Evolutionary conservation across 1,140 invertebrate species (phyloP).

Genomic region (Ectropis grisescens): DNA sequence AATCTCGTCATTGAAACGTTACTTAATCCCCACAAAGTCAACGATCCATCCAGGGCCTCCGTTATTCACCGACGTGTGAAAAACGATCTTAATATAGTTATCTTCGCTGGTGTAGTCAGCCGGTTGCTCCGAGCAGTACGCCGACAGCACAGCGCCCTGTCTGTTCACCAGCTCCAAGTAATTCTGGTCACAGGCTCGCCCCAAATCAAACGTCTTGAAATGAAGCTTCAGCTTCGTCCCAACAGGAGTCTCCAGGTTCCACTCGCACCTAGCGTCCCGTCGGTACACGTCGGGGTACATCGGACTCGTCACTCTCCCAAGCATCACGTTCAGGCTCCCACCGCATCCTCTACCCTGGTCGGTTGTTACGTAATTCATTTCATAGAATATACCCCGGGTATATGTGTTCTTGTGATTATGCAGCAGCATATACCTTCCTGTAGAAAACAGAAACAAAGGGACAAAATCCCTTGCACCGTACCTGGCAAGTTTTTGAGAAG

Average conservation of each 20-base stretch:
- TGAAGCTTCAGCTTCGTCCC: conserved; percentile 71
- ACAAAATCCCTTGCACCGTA: conserved; percentile 40
- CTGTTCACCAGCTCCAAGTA: conserved; percentile 73
- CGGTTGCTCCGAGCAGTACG: conserved; percentile 71
- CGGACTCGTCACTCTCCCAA: conserved; percentile 83
- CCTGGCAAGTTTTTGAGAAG: conserved; percentile 40
- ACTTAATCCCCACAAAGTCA: conserved; percentile 37
- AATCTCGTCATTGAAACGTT: no score
- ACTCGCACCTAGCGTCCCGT: conserved; percentile 74
- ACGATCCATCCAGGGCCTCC: conserved; percentile 78
- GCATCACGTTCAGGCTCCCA: conserved; percentile 78
- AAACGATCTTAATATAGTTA: conserved; percentile 73
- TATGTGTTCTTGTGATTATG: conserved; percentile 45
- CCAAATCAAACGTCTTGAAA: conserved; percentile 77
- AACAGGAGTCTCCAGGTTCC: conserved; percentile 79
- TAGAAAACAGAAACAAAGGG: conserved; percentile 69
- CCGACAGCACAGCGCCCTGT: conserved; percentile 25
- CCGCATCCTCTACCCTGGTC: conserved; percentile 82
- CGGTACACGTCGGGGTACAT: conserved; percentile 79
- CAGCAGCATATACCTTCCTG: conserved; percentile 71
- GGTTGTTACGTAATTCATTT: conserved; percentile 77
- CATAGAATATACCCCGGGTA: conserved; percentile 22
- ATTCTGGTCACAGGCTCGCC: conserved; percentile 73
- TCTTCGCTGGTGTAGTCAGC: conserved; percentile 65
- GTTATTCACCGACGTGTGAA: conserved; percentile 76